phyloP scores from a whole-genome alignment of 2,888 invertebrate species.

The Gymnocheta viridis region DNA sequence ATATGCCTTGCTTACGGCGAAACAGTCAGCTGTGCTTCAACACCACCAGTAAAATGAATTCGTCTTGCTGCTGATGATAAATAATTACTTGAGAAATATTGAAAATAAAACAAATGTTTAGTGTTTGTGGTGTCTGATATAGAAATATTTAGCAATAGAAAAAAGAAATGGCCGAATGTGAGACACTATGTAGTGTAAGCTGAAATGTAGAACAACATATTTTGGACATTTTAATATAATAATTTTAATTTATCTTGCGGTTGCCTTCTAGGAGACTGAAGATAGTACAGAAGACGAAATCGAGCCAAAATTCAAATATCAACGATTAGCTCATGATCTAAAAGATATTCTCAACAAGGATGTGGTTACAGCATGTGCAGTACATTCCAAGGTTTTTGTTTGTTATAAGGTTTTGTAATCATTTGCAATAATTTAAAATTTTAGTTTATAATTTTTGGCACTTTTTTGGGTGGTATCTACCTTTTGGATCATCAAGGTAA shows the following conservation, averaged over 20 bases:
- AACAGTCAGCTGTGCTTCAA: too few relatives aligned
- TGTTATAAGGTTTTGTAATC: background rate
- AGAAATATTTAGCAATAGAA: background rate
- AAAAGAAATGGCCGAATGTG: conserved; percentile 54
- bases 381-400: conserved; percentile 92
- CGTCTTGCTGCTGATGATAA: too few relatives aligned
- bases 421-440: background rate
- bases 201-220: background rate
- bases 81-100: background rate
- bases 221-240: background rate
- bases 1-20: too few relatives aligned
- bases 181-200: conserved; percentile 52
- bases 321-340: conserved; percentile 93
- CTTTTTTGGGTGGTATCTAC: conserved; percentile 94
- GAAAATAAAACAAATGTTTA: background rate
- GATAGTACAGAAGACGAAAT: conserved; percentile 84
- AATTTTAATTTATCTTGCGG: background rate
- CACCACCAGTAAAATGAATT: too few relatives aligned
- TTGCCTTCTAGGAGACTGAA: conserved; percentile 74
- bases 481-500: conserved; percentile 96
- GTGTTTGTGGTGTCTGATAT: background rate
- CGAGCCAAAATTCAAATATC: conserved; percentile 96
- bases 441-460: conserved; percentile 95
- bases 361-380: conserved; percentile 94
- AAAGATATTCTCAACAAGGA: conserved; percentile 91